Conservation (phyloP, 92 coral and sea anemone species). For the Metridium senile region DNA sequence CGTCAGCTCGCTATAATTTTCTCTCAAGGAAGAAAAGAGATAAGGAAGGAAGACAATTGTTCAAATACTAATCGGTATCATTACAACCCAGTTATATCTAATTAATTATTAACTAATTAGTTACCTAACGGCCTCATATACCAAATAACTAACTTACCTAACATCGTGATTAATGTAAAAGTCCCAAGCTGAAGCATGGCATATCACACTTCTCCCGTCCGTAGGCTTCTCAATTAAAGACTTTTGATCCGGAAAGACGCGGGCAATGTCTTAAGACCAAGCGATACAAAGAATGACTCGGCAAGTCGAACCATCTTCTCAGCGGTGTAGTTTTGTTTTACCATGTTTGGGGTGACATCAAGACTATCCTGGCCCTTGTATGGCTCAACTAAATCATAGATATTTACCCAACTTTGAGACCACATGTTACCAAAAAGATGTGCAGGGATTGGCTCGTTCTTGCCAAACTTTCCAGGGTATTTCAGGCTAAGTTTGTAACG, state of each 20-base stretch:
- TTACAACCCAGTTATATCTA: no score
- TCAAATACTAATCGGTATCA: no score
- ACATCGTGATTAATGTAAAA: slow-evolving; percentile 67
- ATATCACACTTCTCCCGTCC: slow-evolving; percentile 65
- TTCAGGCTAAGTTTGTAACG: slow-evolving; percentile 53
- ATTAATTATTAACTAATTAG: no score
- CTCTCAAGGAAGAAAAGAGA: no score
- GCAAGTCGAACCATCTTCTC: slow-evolving; percentile 65
- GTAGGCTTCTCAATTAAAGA: slow-evolving; percentile 80
- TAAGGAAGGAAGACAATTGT: no score
- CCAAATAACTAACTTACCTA: no score
- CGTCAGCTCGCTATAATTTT: no score
- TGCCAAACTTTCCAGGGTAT: slow-evolving; percentile 50
- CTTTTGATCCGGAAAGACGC: slow-evolving; percentile 44
- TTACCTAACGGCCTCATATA: no score
- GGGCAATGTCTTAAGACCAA: slow-evolving; percentile 73
- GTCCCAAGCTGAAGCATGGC: slow-evolving; percentile 91
- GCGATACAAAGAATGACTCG: slow-evolving; percentile 67
- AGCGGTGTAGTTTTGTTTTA: slow-evolving; percentile 43
- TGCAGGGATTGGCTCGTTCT: slow-evolving; percentile 69
- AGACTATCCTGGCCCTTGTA: slow-evolving; percentile 62
- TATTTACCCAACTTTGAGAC: slow-evolving; percentile 81
- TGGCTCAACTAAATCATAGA: slow-evolving; percentile 79
- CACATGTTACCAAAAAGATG: slow-evolving; percentile 92
- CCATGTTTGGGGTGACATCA: slow-evolving; percentile 68